Conservation (phyloP, 1,140 invertebrate genomes). For the Papilio helenus region DNA sequence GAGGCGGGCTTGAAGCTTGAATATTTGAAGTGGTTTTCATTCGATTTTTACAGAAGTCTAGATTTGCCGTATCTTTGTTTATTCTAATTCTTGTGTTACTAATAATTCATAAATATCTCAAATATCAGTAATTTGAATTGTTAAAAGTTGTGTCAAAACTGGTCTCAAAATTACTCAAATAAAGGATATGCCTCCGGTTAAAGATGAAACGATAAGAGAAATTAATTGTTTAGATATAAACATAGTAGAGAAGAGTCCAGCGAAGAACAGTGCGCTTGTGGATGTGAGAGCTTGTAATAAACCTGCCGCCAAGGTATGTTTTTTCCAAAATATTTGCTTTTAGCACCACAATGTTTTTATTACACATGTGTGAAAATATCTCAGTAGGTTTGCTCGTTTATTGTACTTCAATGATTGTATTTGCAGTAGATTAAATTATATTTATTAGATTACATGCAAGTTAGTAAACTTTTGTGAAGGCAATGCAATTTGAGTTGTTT, state of each 20-base stretch:
- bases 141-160: conserved; percentile 8
- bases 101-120: background rate
- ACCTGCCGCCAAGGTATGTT: conserved; percentile 79
- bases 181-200: conserved; percentile 81
- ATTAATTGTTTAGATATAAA: conserved; percentile 80
- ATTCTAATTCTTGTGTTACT: conserved; percentile 16
- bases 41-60: conserved; percentile 37
- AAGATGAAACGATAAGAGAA: conserved; percentile 80
- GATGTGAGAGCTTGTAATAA: conserved; percentile 82
- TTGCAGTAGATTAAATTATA: background rate
- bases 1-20: background rate
- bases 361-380: conserved; percentile 26
- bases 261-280: conserved; percentile 74
- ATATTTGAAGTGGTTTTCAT: conserved; percentile 36
- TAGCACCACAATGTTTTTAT: conserved; percentile 13
- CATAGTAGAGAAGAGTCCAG: conserved; percentile 77
- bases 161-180: conserved; percentile 28
- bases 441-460: background rate
- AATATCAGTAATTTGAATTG: background rate
- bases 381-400: background rate
- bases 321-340: conserved; percentile 41
- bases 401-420: background rate
- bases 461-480: background rate
- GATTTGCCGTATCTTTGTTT: conserved; percentile 31
- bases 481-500: background rate